Conservation (phyloP, 2,113 vertebrate genomes). For the Meles meles region DNA sequence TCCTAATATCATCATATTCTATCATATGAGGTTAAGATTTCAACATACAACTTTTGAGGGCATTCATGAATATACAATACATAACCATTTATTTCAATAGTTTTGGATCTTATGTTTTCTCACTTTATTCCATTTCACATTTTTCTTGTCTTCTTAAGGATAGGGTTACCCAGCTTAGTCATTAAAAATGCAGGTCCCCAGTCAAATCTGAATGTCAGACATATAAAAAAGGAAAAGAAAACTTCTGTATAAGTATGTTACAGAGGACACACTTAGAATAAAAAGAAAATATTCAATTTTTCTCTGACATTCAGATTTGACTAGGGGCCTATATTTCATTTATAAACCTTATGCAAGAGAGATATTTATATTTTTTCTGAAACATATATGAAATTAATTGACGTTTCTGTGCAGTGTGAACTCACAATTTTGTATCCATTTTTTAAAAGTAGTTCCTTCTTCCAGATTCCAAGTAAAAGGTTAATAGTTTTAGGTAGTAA, state of each 20-base stretch:
- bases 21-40: neutral
- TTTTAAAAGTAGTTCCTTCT: neutral
- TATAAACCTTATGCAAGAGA: neutral
- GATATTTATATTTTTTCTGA: neutral
- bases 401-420: neutral
- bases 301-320: neutral
- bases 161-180: neutral
- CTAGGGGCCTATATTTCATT: neutral
- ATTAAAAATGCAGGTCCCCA: neutral
- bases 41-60: neutral
- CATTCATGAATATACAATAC: neutral
- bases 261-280: neutral
- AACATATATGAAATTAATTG: neutral
- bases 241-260: neutral
- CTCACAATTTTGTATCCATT: neutral
- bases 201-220: neutral
- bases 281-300: neutral
- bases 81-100: neutral
- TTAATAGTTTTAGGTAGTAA: neutral
- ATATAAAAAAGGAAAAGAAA: neutral
- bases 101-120: neutral
- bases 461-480: neutral
- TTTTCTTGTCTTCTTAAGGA: neutral
- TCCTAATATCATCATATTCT: neutral
- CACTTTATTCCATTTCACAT: neutral